These are phyloP conservation scores for Autographa gamma DNA, from an alignment of 2,888 invertebrate genomes.

Conservation along the genomic window DNA sequence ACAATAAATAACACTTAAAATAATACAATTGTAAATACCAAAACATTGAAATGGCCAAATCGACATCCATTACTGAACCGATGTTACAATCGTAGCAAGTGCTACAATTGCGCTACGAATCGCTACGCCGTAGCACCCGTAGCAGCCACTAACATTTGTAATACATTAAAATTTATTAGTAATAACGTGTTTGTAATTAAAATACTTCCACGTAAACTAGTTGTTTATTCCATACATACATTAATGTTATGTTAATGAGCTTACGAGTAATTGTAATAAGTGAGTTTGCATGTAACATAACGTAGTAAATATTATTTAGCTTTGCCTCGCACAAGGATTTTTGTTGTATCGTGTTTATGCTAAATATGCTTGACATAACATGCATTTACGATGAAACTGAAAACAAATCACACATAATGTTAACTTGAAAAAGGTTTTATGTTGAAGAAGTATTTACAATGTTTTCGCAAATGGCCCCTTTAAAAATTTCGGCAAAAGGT, in stretches of 20 bases:
- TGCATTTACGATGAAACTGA: neutral
- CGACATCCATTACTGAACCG: conserved; percentile 29
- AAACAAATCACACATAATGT: neutral
- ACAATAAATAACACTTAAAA: conserved; percentile 14
- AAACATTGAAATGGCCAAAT: conserved; percentile 38
- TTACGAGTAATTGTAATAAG: conserved; percentile 4
- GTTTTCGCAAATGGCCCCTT: neutral
- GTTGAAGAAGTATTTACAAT: neutral
- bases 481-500: too few species aligned
- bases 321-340: conserved; percentile 3
- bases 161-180: conserved; percentile 17
- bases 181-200: conserved; percentile 20
- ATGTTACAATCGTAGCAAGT: conserved; percentile 34
- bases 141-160: conserved; percentile 28
- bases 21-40: conserved; percentile 13
- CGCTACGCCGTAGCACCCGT: conserved; percentile 51
- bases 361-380: neutral
- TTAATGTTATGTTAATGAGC: neutral
- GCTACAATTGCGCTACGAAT: conserved; percentile 45
- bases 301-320: conserved; percentile 1
- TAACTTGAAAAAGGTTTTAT: neutral
- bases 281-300: neutral
- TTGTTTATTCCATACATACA: neutral
- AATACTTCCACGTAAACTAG: conserved; percentile 26
- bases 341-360: neutral